Base-by-base conservation (phyloP, 1,140 invertebrate genomes). In the Zaprionus capensis region DNA sequence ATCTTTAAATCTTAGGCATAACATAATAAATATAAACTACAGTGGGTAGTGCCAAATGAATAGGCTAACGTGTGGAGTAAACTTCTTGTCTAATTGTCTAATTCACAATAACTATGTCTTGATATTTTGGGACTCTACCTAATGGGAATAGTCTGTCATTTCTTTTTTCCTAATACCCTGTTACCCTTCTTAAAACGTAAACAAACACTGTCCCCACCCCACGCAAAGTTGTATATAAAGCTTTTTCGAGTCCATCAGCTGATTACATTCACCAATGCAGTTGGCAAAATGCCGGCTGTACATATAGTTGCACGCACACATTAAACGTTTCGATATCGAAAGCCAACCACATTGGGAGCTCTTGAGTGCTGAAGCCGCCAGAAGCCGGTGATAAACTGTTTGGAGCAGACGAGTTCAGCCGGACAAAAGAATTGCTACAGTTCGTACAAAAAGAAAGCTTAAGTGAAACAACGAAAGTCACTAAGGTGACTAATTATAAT, bases 351-450 rank as follows among this genome's bases (percentile, higher is more conserved):
- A 61, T 11, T 51, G 24, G 59, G 49, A 53, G 7, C 31, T 59
- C 55, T 5, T 63, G 26, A 44, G 11, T 58, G 41, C 36, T 66
- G 44, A 49, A 53, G 58, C 38, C 55, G 76, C 49, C 67, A 87
- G 80, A 86, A 80, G 81, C 81, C 83, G 81, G 78, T 78, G 71
- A 81, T 81, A 81, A 81, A 78, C 75, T 76, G 81, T 84, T 63
- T 55, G 53, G 71, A 81, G 71, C 59, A 56, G 77, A 77, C 63
- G 28, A 68, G 17, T 44, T 34, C n/a, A 36, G 55, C 12, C 79
- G 76, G 72, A 61, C 62, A 12, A 65, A 26, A 55, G 36, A 64
- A 20, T 26, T 38, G 31, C 15, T 4, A 5, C 15, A 51, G 22
- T 31, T 53, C 12, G 58, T 65, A 44, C 70, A 63, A 68, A 26